Percentiles rank a stretch among this genome's conserved stretches.
Conservation (phyloP, 2,113 vertebrate species). For the Cathartes aura region DNA sequence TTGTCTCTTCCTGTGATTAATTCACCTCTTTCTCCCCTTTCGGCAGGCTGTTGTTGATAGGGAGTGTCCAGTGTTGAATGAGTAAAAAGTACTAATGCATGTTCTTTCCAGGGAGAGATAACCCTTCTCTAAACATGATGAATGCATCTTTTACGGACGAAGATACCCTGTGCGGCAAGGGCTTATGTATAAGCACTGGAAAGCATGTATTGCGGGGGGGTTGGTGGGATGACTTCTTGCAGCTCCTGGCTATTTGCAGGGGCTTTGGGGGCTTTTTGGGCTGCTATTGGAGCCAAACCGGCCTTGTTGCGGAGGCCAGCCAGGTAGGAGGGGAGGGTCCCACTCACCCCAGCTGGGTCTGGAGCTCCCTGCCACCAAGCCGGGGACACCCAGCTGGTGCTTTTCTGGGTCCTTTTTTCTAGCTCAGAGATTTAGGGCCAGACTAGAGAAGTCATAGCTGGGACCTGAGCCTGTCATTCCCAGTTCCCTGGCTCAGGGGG, state of each 20-base stretch:
- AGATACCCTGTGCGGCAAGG: constrained; percentile 61
- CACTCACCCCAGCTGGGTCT: not conserved
- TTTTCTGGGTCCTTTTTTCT: not conserved
- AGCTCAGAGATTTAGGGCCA: not conserved
- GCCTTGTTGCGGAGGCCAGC: not conserved
- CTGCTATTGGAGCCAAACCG: not conserved
- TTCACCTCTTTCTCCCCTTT: constrained; percentile 74
- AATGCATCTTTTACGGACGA: constrained; percentile 77
- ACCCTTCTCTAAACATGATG: constrained; percentile 85
- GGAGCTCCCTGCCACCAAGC: fast-evolving
- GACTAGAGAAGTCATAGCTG: not conserved
- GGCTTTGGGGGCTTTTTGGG: not conserved
- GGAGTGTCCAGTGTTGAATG: constrained; percentile 88
- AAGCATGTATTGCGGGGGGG: not conserved
- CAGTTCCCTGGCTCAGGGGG: not conserved
- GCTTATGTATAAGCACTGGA: not conserved
- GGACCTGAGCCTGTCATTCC: not conserved
- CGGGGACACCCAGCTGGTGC: fast-evolving
- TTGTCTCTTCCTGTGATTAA: constrained; percentile 86
- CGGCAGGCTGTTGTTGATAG: constrained; percentile 88
- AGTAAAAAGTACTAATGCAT: constrained; percentile 90
- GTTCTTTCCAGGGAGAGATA: constrained; percentile 83
- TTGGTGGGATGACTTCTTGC: not conserved
- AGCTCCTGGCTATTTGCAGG: not conserved
- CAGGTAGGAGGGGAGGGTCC: not conserved